Conservation (phyloP, 2,888 invertebrate genomes). For the Tinea semifulvella region DNA sequence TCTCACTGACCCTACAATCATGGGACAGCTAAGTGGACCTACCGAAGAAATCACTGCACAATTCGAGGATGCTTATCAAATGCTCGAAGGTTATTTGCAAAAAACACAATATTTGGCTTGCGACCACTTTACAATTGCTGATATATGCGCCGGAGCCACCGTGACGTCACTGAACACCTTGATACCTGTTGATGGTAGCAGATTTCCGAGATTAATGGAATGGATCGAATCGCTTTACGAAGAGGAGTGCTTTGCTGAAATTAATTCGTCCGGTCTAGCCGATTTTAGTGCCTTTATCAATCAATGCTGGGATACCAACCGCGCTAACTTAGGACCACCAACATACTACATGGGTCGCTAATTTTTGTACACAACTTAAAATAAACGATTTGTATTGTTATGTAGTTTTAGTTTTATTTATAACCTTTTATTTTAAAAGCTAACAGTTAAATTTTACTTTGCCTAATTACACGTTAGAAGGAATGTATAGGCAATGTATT, state of each 20-base stretch:
- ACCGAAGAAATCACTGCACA: slow-evolving; percentile 21
- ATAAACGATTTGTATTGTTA: slow-evolving; percentile 4
- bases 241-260: slow-evolving; percentile 29
- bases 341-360: slow-evolving; percentile 4
- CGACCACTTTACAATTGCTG: slow-evolving; percentile 31
- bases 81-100: slow-evolving; percentile 31
- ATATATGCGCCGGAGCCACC: slow-evolving; percentile 28
- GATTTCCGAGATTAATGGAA: slow-evolving; percentile 25
- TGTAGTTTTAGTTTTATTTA: neutral
- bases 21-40: slow-evolving; percentile 20
- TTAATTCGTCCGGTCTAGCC: slow-evolving; percentile 26
- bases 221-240: slow-evolving; percentile 27
- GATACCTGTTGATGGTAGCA: slow-evolving; percentile 24
- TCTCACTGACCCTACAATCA: slow-evolving; percentile 16
- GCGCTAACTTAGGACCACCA: neutral
- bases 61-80: slow-evolving; percentile 27
- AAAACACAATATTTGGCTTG: slow-evolving; percentile 25
- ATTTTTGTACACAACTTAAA: neutral
- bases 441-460: too few relatives aligned
- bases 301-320: slow-evolving; percentile 5
- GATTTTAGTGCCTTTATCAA: slow-evolving; percentile 16
- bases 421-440: too few relatives aligned
- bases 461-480: too few relatives aligned
- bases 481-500: too few relatives aligned
- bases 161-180: slow-evolving; percentile 26